phyloP scores from a whole-genome alignment of 2,113 vertebrate species.

The Harpagus bidentatus region DNA sequence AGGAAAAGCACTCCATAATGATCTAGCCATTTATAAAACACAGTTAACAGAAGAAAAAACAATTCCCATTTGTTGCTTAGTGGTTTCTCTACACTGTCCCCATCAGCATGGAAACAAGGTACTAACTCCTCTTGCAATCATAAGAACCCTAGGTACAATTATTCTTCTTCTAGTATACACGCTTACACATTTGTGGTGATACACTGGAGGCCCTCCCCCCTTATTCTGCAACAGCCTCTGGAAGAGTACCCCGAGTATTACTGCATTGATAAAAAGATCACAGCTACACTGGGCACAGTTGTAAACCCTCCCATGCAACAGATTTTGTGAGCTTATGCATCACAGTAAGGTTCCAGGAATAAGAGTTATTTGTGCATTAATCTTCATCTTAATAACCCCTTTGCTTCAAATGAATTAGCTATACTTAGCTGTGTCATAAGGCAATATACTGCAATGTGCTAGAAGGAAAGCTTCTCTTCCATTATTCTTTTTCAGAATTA shows the following conservation, averaged over 20 bases:
- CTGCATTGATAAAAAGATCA: neutral
- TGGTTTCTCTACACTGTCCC: neutral
- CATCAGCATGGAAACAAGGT: neutral
- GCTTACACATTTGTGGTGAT: neutral
- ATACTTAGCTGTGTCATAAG: conserved; percentile 35
- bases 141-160: neutral
- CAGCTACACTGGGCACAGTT: neutral
- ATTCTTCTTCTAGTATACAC: neutral
- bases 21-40: neutral
- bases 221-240: neutral
- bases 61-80: neutral
- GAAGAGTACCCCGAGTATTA: neutral
- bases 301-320: conserved; percentile 4
- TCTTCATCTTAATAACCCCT: conserved; percentile 30
- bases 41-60: neutral
- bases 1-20: neutral
- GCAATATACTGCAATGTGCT: neutral
- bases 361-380: conserved; percentile 43
- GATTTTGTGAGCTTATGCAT: conserved; percentile 18
- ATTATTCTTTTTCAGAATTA: neutral
- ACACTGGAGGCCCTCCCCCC: neutral
- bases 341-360: conserved; percentile 25
- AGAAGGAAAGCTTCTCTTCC: neutral
- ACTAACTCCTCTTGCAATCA: neutral
- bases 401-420: conserved; percentile 35